phyloP scores from a whole-genome alignment of 2,797 vertebrate species.

The Vultur gryphus region DNA sequence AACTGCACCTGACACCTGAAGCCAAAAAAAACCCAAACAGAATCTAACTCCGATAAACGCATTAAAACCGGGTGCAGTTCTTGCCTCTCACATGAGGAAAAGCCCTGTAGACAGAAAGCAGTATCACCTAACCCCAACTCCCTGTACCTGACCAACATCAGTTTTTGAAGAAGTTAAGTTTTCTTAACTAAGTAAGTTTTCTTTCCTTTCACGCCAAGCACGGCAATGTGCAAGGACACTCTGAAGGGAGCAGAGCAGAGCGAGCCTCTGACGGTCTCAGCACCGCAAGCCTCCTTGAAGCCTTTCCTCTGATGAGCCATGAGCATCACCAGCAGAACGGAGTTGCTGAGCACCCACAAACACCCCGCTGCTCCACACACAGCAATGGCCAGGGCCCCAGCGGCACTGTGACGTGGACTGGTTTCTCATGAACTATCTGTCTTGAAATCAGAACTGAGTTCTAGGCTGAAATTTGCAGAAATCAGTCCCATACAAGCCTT shows the following conservation, averaged over 20 bases:
- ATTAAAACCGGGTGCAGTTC: neutral
- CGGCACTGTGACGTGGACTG: accelerated
- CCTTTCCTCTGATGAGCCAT: neutral
- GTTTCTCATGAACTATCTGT: neutral
- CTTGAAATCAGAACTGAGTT: neutral
- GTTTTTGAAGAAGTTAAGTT: neutral
- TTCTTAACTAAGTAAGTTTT: neutral
- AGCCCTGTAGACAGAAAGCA: neutral
- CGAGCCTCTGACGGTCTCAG: neutral
- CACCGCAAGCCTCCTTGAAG: neutral
- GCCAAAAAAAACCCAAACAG: neutral
- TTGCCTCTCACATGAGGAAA: neutral
- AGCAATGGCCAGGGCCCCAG: neutral
- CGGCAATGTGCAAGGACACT: neutral
- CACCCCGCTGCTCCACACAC: neutral
- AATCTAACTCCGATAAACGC: neutral
- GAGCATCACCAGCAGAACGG: neutral
- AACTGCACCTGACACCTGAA: neutral
- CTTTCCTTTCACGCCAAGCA: neutral
- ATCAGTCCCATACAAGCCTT: neutral
- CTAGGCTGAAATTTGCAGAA: neutral
- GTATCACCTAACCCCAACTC: neutral
- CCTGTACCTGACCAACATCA: neutral
- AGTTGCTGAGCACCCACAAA: neutral
- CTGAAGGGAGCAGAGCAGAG: neutral